Conservation (phyloP, 1,140 invertebrate genomes). For the Anagrus nilaparvatae region DNA sequence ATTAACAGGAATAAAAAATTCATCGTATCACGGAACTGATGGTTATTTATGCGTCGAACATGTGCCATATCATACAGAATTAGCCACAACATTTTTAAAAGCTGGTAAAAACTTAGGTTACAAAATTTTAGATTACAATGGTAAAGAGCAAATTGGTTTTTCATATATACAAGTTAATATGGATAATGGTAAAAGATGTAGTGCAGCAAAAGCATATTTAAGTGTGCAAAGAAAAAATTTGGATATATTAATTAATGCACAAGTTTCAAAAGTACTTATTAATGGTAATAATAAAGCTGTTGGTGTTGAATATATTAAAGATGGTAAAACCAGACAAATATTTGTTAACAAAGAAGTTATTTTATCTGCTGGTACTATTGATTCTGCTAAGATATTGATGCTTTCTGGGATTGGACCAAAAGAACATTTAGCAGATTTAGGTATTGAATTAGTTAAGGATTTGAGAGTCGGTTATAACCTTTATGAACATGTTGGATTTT, state of each 20-base stretch:
- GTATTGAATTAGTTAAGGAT: constrained; percentile 54
- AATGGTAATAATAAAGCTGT: constrained; percentile 40
- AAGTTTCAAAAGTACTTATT: constrained; percentile 52
- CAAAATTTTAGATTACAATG: constrained; percentile 45
- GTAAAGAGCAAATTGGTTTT: constrained; percentile 42
- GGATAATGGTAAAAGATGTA: constrained; percentile 51
- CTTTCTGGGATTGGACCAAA: constrained; percentile 64
- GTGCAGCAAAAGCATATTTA: constrained; percentile 52
- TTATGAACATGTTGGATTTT: constrained; percentile 64
- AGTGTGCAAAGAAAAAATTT: constrained; percentile 52
- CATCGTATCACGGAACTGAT: constrained; percentile 38
- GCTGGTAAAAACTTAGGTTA: constrained; percentile 47
- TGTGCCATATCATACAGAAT: constrained; percentile 34
- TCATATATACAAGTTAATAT: constrained; percentile 59
- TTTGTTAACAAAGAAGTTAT: constrained; percentile 55
- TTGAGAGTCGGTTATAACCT: constrained; percentile 59
- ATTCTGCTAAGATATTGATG: constrained; percentile 61
- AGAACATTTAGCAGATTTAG: constrained; percentile 55
- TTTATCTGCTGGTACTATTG: constrained; percentile 56
- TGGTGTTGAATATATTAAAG: constrained; percentile 49
- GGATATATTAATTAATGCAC: constrained; percentile 53
- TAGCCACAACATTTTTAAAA: constrained; percentile 43
- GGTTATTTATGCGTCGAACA: constrained; percentile 39
- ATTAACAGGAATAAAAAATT: constrained; percentile 29
- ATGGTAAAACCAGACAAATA: constrained; percentile 37